phyloP scores from a whole-genome alignment of 2,888 invertebrate genomes.

The Chirona hameri region DNA sequence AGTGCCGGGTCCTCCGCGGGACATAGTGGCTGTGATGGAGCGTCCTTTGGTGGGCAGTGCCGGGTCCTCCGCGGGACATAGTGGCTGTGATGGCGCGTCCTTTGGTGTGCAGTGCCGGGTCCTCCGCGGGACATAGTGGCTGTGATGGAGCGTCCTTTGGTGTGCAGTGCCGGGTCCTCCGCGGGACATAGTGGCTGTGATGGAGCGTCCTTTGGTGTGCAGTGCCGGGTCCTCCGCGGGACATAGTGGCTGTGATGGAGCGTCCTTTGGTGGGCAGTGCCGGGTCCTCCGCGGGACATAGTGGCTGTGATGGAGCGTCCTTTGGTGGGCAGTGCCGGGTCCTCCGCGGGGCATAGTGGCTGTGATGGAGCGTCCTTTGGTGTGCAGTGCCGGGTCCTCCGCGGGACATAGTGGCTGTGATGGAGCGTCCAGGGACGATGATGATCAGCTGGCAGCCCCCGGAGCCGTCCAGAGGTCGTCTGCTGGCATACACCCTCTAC shows the following conservation, averaged over 20 bases:
- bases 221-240: conserved; percentile 36
- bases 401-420: conserved; percentile 34
- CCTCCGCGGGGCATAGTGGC: conserved; percentile 35
- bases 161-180: conserved; percentile 38
- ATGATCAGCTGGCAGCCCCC: conserved; percentile 38
- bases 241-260: conserved; percentile 36
- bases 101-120: too few relatives aligned
- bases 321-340: too few relatives aligned
- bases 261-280: too few relatives aligned
- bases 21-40: conserved; percentile 36
- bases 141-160: conserved; percentile 35
- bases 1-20: conserved; percentile 36
- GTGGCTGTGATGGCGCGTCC: conserved; percentile 35
- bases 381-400: conserved; percentile 38
- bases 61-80: conserved; percentile 35
- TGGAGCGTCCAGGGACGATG: conserved; percentile 35
- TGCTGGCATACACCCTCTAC: neutral
- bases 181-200: conserved; percentile 34
- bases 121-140: conserved; percentile 35
- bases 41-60: too few relatives aligned
- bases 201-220: conserved; percentile 35
- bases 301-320: conserved; percentile 35
- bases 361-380: conserved; percentile 35
- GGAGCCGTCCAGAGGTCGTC: neutral
- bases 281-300: conserved; percentile 35